Evolutionary conservation across 2,888 invertebrate species (phyloP), one percentile per base, ranked within the genome.

Genomic region (Nephrotoma guestfalica): DNA sequence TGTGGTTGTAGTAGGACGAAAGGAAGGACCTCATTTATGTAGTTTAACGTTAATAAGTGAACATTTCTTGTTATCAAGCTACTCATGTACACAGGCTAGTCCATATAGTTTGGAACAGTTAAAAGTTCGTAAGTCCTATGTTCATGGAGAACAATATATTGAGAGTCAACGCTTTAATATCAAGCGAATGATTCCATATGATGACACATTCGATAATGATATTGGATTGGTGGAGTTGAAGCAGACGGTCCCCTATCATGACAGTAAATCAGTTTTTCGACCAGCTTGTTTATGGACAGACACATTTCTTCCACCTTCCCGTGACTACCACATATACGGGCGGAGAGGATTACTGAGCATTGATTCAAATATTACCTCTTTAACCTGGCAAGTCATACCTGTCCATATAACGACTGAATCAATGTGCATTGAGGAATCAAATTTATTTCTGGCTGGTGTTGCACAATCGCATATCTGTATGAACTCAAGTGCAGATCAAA

Each of bases 221-320:
- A 90, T 92, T 86, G 89, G 91, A 0, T 47, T 91, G 7, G 47
- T 92, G 30, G 91, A 90, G 87, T 86, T 91, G 18, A 90, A 90
- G 88, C 91, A 88, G 0, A 86, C 86, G 0, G 91, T 89, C 15
- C 89, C 88, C 18, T 89, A 90, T n/a, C 47, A 47, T 47, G 89
- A 47, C 3, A 4, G 13, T 11, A 1, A 2, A 7, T 47, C 47
- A 47, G 13, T n/a, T 47, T 47, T 92, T 2, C 92, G 91, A 87
- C 92, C 92, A 47, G 90, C 91, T 2, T 91, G 91, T 86, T 47
- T 91, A 3, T 91, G 92, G 92, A 87, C 89, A 30, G 11, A 47
- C 0, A 13, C 13, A 11, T 0, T 13, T 13, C 13, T n/a, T 47
- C 47, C 47, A 30, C 2, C 30, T 2, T 30, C 30, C 30, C 30